Conservation (phyloP, 2,113 vertebrate genomes). For the Myotis brandtii region DNA sequence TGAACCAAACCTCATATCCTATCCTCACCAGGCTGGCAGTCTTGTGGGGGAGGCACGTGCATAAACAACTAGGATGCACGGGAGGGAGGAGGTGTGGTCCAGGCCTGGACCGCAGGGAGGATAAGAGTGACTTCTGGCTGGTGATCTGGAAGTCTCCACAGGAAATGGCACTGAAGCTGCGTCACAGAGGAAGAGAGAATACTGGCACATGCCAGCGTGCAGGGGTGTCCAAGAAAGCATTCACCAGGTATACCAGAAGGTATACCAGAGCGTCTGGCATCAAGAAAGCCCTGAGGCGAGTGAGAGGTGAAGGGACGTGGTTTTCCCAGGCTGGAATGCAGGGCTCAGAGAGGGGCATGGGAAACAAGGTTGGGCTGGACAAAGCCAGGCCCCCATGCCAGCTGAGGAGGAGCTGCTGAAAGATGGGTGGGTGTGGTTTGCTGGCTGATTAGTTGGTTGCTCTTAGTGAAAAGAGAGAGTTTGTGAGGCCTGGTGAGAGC, state of each 20-base stretch:
- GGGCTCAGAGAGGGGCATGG: background rate
- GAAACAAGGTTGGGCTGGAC: background rate
- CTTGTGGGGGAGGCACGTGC: background rate
- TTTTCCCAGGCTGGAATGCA: background rate
- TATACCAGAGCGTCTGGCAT: no score
- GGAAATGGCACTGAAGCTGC: background rate
- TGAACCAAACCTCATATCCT: background rate
- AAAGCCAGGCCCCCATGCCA: background rate
- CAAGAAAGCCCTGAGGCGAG: background rate
- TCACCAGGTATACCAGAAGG: background rate
- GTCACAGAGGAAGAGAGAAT: background rate
- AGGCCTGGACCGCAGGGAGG: background rate
- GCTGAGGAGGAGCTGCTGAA: background rate
- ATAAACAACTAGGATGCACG: background rate
- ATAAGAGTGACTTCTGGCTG: background rate
- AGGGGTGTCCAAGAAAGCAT: background rate
- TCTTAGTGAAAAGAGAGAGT: background rate
- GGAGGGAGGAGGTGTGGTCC: background rate
- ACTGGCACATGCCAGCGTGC: background rate
- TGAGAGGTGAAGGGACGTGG: background rate
- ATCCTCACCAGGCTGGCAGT: background rate
- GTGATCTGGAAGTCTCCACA: background rate
- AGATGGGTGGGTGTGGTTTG: background rate
- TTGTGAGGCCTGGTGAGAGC: background rate
- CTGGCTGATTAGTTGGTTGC: background rate